phyloP scores from a whole-genome alignment of 2,888 invertebrate species.

The Micoletzkya japonica region DNA sequence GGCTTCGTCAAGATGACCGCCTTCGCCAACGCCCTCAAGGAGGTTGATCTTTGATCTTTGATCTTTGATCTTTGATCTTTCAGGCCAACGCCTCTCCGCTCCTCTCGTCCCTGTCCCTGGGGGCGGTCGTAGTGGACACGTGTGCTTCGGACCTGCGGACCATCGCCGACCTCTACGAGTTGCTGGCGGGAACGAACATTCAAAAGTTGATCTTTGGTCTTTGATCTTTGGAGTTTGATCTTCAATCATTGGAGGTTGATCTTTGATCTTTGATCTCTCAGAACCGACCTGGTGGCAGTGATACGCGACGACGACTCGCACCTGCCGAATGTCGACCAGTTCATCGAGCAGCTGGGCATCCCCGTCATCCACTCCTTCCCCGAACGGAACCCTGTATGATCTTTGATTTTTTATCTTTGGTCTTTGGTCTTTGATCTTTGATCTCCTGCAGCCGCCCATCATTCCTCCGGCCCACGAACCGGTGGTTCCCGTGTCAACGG shows the following conservation, averaged over 20 bases:
- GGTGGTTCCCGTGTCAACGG: too few species aligned
- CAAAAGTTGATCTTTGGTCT: constrained; percentile 37
- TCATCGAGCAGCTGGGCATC: constrained; percentile 45
- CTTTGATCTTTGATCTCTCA: constrained; percentile 26
- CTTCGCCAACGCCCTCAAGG: constrained; percentile 51
- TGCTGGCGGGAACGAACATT: constrained; percentile 56
- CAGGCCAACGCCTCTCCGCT: constrained; percentile 30
- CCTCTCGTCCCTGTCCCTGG: constrained; percentile 47
- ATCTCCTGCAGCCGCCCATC: too few species aligned
- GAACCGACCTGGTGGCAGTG: constrained; percentile 53
- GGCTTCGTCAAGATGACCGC: constrained; percentile 52
- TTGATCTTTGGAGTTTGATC: neutral
- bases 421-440: neutral
- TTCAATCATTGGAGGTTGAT: constrained; percentile 9
- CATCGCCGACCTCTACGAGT: constrained; percentile 57
- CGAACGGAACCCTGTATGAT: neutral
- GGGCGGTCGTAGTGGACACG: constrained; percentile 54
- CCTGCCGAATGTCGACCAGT: constrained; percentile 54
- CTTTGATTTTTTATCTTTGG: too few species aligned
- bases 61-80: neutral
- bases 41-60: constrained; percentile 29
- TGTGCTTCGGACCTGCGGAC: constrained; percentile 55
- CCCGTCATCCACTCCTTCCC: constrained; percentile 52
- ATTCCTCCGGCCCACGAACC: too few species aligned
- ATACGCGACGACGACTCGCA: constrained; percentile 52